phyloP scores from a whole-genome alignment of 2,888 invertebrate genomes.

The Hydropsyche betteni region DNA sequence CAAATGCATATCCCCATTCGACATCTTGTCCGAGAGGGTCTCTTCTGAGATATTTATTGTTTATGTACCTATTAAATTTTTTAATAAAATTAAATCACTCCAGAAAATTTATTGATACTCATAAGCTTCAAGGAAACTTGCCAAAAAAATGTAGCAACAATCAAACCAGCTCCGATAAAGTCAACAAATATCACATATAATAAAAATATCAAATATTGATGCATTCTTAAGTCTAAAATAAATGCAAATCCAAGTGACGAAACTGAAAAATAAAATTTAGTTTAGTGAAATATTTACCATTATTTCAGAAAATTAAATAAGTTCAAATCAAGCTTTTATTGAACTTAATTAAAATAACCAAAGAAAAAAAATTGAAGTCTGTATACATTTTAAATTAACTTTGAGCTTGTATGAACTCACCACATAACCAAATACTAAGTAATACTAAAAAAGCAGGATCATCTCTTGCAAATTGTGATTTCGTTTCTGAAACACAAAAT shows the following conservation, averaged over 20 bases:
- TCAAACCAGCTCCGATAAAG: constrained; percentile 87
- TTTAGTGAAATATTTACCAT: no score
- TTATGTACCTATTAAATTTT: constrained; percentile 72
- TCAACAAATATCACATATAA: constrained; percentile 94
- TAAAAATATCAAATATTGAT: constrained; percentile 82
- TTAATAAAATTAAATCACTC: background rate
- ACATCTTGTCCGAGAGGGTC: constrained; percentile 78
- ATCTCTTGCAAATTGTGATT: constrained; percentile 98
- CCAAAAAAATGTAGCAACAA: constrained; percentile 92
- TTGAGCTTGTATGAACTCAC: constrained; percentile 65
- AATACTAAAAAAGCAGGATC: constrained; percentile 98
- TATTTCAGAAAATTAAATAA: no score
- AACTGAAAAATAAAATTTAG: constrained; percentile 64
- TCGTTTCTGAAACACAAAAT: constrained; percentile 79
- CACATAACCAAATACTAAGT: constrained; percentile 82
- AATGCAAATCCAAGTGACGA: constrained; percentile 91
- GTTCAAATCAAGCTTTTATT: no score
- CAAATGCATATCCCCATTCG: constrained; percentile 99
- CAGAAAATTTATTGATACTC: background rate
- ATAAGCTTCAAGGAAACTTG: constrained; percentile 61
- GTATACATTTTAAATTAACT: constrained; percentile 3
- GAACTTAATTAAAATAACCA: no score
- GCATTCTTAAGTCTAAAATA: constrained; percentile 74
- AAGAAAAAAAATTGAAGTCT: no score
- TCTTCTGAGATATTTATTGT: constrained; percentile 80